These are phyloP conservation scores for Ispidina picta DNA, from an alignment of 2,797 vertebrate species.

Conservation along the genomic window DNA sequence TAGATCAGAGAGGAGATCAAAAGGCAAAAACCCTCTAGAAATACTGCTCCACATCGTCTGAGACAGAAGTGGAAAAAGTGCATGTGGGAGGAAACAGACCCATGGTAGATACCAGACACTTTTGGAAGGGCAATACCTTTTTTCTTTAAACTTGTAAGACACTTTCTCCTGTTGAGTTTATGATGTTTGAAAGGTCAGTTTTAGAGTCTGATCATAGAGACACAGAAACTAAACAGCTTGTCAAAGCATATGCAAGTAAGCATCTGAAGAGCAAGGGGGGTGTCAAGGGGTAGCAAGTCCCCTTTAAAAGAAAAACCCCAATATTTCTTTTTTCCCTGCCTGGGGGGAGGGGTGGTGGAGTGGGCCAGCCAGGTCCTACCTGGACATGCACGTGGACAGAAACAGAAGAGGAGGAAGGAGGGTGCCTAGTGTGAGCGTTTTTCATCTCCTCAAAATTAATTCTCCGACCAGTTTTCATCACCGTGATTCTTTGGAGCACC, in stretches of 20 bases:
- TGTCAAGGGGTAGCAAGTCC: too few relatives aligned
- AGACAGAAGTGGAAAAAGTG: slow-evolving; percentile 17
- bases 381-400: too few relatives aligned
- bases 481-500: too few relatives aligned
- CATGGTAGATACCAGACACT: background rate
- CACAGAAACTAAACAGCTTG: background rate
- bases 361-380: too few relatives aligned
- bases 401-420: too few relatives aligned
- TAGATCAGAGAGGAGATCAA: slow-evolving; percentile 93
- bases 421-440: too few relatives aligned
- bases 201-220: background rate
- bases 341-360: too few relatives aligned
- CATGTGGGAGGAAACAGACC: slow-evolving; percentile 27
- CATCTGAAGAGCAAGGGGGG: background rate
- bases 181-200: background rate
- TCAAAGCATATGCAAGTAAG: background rate
- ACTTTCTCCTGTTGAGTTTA: background rate
- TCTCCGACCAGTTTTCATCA: too few relatives aligned
- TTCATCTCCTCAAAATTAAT: too few relatives aligned
- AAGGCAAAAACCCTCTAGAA: slow-evolving; percentile 85
- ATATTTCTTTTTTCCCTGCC: too few relatives aligned
- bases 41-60: slow-evolving; percentile 66
- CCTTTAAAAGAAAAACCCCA: too few relatives aligned
- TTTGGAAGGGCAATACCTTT: background rate
- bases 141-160: background rate